Base-by-base conservation (phyloP, 2,113 vertebrate species). In the Cryptotis parvus region DNA sequence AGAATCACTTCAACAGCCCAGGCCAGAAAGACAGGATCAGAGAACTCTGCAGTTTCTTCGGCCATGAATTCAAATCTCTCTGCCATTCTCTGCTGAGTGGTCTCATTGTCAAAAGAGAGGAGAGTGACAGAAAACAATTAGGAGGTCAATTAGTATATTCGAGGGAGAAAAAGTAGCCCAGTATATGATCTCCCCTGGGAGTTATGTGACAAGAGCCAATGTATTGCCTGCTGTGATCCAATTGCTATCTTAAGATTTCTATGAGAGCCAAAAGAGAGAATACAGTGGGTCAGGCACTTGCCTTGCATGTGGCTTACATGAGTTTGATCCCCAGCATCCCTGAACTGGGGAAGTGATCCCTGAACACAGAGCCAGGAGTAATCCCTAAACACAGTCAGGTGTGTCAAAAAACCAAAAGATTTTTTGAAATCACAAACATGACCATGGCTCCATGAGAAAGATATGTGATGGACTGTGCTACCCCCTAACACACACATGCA, bases 171-270 rank as follows among this genome's bases (percentile, higher is more conserved):
- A 91, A 79, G 33, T 77, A 84, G 58, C 61, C 27, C 24, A 65
- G 29, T 31, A 84, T 73, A 14, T 22, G 26, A 52, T 73, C 61
- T n/a, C 29, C 14, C 45, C 31, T 65, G 18, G 16, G 29, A 74
- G 2, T n/a, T 52, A 26, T 29, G 12, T 22, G 45, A 63, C 39
- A 76, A 84, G 70, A 45, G 27, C 78, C 69, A 35, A 22, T 70
- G 15, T 15, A n/a, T 6, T 73, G 29, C n/a, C 70, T 12, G 4
- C 61, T 52, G 27, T 9, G 26, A 35, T 3, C 85, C 52, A 80
- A 12, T n/a, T 65, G 35, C 27, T 80, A 69, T 63, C 31, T 41
- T 87, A 81, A 91, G 68, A 84, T 70, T 45, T 87, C 72, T n/a
- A 37, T 65, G 29, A 90, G 49, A 16, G 49, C 49, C 2, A 16